Evolutionary conservation across 2,888 invertebrate species (phyloP).

Genomic region (Sialis fuliginosa): DNA sequence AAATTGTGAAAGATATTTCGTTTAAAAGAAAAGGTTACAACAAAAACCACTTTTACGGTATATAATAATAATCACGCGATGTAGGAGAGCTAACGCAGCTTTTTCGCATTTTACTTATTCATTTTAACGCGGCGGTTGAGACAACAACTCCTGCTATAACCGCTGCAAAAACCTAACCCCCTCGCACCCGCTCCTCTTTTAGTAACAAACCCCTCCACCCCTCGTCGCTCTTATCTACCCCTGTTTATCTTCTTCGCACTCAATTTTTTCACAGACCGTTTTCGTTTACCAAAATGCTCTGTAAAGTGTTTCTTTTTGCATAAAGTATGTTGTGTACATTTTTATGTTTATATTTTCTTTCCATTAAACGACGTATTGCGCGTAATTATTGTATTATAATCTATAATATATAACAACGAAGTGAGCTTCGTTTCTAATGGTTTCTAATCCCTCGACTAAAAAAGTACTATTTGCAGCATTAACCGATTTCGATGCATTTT

Average conservation of each 20-base stretch:
- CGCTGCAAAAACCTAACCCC: too few species aligned
- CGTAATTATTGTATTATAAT: not conserved
- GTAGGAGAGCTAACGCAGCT: not conserved
- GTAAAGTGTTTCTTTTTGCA: not conserved
- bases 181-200: too few species aligned
- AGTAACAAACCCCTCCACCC: too few species aligned
- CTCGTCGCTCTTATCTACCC: not conserved
- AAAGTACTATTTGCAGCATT: too few species aligned
- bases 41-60: not conserved
- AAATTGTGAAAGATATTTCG: too few species aligned
- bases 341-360: not conserved
- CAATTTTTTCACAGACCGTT: not conserved
- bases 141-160: not conserved
- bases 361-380: not conserved
- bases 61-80: not conserved
- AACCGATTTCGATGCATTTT: too few species aligned
- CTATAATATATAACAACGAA: not conserved
- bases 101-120: not conserved
- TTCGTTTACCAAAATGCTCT: not conserved
- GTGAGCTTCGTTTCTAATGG: too few species aligned
- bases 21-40: not conserved
- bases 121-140: not conserved
- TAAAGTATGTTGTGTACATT: not conserved
- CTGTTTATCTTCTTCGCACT: not conserved
- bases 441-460: too few species aligned